These are phyloP conservation scores for Chelon labrosus DNA, from an alignment of 2,797 vertebrate species.

Conservation along the genomic window DNA sequence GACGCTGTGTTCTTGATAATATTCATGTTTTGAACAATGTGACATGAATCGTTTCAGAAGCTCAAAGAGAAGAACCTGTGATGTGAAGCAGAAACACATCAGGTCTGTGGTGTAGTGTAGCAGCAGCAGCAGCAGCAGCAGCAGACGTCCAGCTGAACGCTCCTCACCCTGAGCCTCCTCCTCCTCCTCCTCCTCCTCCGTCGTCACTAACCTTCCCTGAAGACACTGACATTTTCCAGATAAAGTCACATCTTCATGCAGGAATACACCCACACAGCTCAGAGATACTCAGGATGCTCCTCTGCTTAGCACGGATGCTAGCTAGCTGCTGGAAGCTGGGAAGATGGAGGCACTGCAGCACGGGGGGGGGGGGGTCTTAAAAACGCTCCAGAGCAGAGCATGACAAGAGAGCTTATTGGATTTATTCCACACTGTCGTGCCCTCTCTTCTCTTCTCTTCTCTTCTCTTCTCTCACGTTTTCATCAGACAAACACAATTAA, in stretches of 20 bases:
- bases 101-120: neutral
- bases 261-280: neutral
- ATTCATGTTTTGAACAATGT: no score
- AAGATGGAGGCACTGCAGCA: slow-evolving; percentile 45
- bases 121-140: no score
- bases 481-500: slow-evolving; percentile 69
- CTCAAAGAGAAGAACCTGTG: neutral
- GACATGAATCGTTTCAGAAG: no score
- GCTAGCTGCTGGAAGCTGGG: slow-evolving; percentile 24
- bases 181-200: no score
- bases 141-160: no score
- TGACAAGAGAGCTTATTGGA: slow-evolving; percentile 82
- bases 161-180: no score
- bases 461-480: slow-evolving; percentile 50
- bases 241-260: neutral
- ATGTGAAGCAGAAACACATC: slow-evolving; percentile 10
- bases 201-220: slow-evolving; percentile 19
- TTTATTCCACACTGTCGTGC: slow-evolving; percentile 73
- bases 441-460: slow-evolving; percentile 41
- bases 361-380: slow-evolving; percentile 62
- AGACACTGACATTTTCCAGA: slow-evolving; percentile 25
- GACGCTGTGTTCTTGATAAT: no score
- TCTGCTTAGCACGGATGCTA: slow-evolving; percentile 1
- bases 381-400: slow-evolving; percentile 75
- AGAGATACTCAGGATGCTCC: neutral